These are phyloP conservation scores for Limanda limanda DNA, from an alignment of 2,113 vertebrate genomes.

Conservation along the genomic window DNA sequence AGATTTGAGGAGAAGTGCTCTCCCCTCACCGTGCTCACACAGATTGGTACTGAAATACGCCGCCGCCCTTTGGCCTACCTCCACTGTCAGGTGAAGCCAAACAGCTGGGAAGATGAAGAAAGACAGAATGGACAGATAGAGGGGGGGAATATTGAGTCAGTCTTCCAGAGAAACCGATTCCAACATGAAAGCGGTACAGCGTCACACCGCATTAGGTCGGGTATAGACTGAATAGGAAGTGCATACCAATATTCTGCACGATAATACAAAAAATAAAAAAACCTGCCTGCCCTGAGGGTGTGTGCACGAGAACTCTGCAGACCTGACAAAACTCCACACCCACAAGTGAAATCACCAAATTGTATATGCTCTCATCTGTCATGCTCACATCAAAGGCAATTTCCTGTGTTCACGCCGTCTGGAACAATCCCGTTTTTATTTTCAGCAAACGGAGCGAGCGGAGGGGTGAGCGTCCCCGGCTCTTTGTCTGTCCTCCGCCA, in stretches of 20 bases:
- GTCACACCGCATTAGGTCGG: constrained; percentile 59
- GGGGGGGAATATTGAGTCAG: constrained; percentile 21
- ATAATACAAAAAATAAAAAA: constrained; percentile 13
- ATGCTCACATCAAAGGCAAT: constrained; percentile 65
- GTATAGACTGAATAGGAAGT: constrained; percentile 44
- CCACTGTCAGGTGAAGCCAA: constrained; percentile 14
- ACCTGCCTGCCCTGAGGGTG: constrained; percentile 25
- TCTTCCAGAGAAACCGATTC: constrained; percentile 58
- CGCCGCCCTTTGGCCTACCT: constrained; percentile 9
- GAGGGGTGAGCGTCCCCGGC: neutral
- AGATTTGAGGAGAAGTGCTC: constrained; percentile 27
- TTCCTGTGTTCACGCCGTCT: constrained; percentile 24
- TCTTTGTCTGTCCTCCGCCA: neutral
- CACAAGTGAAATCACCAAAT: constrained; percentile 47
- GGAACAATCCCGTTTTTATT: constrained; percentile 43
- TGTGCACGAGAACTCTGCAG: constrained; percentile 21
- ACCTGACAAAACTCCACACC: constrained; percentile 44
- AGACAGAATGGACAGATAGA: constrained; percentile 31
- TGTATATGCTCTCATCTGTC: constrained; percentile 45
- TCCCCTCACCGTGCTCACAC: constrained; percentile 11
- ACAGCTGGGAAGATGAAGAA: constrained; percentile 43
- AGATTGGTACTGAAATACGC: constrained; percentile 33
- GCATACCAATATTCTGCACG: constrained; percentile 45
- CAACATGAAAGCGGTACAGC: constrained; percentile 67
- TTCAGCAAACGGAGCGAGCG: constrained; percentile 2